phyloP scores from a whole-genome alignment of 1,140 invertebrate species.

The Sinella curviseta region DNA sequence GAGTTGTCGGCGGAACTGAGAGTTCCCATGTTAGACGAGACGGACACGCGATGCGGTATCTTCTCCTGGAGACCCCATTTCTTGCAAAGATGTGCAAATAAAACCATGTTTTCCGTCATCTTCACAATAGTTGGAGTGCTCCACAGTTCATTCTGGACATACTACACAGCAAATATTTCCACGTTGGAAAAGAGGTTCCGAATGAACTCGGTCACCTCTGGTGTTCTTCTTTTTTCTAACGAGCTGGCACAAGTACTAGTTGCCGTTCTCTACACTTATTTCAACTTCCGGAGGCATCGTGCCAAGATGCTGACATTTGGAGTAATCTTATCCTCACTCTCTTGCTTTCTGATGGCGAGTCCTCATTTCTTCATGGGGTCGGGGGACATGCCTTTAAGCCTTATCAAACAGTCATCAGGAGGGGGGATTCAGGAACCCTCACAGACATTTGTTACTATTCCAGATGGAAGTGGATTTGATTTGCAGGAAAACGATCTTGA shows the following conservation, averaged over 20 bases:
- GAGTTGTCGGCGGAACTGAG: neutral
- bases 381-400: conserved; percentile 64
- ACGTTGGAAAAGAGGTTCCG: conserved; percentile 78
- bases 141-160: conserved; percentile 71
- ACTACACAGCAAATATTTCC: conserved; percentile 74
- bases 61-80: conserved; percentile 64
- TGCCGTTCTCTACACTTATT: conserved; percentile 65
- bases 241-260: conserved; percentile 63
- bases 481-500: too few species aligned
- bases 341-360: conserved; percentile 67
- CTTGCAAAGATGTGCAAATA: conserved; percentile 68
- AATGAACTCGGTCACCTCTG: conserved; percentile 71
- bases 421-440: too few species aligned
- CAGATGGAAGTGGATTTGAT: too few species aligned
- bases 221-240: conserved; percentile 70
- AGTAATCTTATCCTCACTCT: conserved; percentile 66
- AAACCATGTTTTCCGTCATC: conserved; percentile 71
- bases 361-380: conserved; percentile 73
- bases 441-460: too few species aligned
- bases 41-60: conserved; percentile 59
- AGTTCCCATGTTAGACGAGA: neutral
- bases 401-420: neutral
- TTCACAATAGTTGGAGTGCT: conserved; percentile 72
- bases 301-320: conserved; percentile 71
- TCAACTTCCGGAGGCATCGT: conserved; percentile 66